Evolutionary conservation across 2,113 vertebrate genomes (phyloP), one percentile per base, ranked within the genome.

Genomic region (Zosterops pallidus): DNA sequence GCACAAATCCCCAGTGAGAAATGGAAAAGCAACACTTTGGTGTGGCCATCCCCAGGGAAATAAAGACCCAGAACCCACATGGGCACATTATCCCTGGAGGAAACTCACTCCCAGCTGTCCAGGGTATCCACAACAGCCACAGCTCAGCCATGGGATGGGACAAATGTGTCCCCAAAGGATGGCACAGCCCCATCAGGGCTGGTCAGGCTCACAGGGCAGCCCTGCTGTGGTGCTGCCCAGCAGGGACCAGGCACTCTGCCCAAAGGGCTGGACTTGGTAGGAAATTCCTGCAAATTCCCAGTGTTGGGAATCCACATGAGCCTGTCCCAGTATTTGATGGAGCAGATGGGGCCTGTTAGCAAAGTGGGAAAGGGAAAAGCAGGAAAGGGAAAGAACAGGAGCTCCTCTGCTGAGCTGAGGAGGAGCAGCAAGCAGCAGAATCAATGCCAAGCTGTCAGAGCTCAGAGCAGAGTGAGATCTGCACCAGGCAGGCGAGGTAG

Each of bases 131-230:
- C 29, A 23, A 5, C 11, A 94, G 24, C 52, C 21, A 9, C 1
- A 0, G 80, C 41, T 59, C 24, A 21, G 62, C 31, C 50, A 15
- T 0, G 2, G 2, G 5, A 2, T 4, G 25, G 41, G 23, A 35
- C 1, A 28, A 7, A 14, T 0, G 12, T 9, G 44, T 37, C 26
- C 41, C 77, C 89, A 20, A 4, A 23, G 78, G 72, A 5, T 21
- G 56, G 29, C 37, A 24, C 3, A 9, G 9, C 53, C 83, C 83
- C 5, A 4, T 0, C 39, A 39, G 41, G 47, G 55, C 26, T 20
- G 44, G 1, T 1, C 0, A 2, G 64, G 53, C 2, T 7, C 53
- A 11, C 0, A 3, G 74, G 22, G n/a, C 2, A 2, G 63, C 47
- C 52, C 69, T 56, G 47, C 47, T 23, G 17, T 9, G 70, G 55